Percentiles rank a stretch among this genome's conserved stretches.
phyloP scores from a whole-genome alignment of 2,113 vertebrate genomes.

The Poeciliopsis occidentalis region DNA sequence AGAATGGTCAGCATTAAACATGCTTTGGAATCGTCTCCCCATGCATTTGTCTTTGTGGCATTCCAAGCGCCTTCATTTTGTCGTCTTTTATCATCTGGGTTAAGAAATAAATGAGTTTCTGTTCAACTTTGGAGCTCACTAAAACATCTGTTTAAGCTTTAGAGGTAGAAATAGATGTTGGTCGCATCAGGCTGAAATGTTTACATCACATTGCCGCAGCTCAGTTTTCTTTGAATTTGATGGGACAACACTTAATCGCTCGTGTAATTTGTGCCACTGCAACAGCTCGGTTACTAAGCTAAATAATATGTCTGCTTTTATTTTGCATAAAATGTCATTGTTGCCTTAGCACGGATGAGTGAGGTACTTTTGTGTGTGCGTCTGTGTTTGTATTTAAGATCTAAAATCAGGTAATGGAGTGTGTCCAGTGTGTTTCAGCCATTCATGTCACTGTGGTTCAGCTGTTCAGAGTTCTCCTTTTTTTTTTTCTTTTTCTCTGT shows the following conservation, averaged over 20 bases:
- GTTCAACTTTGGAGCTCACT: background rate
- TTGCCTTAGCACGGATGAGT: slow-evolving; percentile 61
- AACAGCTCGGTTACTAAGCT: slow-evolving; percentile 50
- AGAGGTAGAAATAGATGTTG: slow-evolving; percentile 6
- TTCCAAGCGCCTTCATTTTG: slow-evolving; percentile 23
- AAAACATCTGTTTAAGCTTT: background rate
- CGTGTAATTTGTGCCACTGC: slow-evolving; percentile 26
- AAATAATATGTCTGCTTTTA: slow-evolving; percentile 28
- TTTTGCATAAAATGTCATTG: slow-evolving; percentile 41
- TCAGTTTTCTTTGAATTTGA: slow-evolving; percentile 42
- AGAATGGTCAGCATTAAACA: background rate
- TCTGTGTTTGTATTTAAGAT: slow-evolving; percentile 16
- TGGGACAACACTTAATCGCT: slow-evolving; percentile 22
- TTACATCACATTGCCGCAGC: background rate
- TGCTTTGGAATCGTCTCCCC: background rate
- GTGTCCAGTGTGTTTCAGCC: background rate
- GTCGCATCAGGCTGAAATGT: background rate
- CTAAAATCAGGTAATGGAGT: slow-evolving; percentile 8
- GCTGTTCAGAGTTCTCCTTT: slow-evolving; percentile 2
- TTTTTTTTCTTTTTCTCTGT: slow-evolving; percentile 12
- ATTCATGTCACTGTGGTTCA: slow-evolving; percentile 16
- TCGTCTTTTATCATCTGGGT: slow-evolving; percentile 8
- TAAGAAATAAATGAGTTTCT: background rate
- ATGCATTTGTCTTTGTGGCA: slow-evolving; percentile 8
- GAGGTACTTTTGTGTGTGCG: slow-evolving; percentile 29